These are phyloP conservation scores for Drosophila chauvacae DNA, from an alignment of 1,140 invertebrate genomes.

Conservation along the genomic window DNA sequence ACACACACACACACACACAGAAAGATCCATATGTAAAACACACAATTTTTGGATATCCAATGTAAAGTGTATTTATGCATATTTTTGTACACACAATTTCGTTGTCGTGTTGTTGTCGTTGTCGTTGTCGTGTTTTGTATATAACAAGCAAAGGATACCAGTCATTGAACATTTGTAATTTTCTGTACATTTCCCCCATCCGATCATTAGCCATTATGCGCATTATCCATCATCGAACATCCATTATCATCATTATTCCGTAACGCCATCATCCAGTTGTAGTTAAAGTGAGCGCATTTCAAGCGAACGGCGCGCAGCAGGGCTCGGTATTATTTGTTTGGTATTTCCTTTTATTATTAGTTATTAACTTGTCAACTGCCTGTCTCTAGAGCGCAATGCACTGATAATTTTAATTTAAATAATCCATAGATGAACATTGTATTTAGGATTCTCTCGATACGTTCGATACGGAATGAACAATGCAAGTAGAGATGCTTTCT, in stretches of 20 bases:
- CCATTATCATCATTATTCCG: background rate
- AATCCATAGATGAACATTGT: slow-evolving; percentile 53
- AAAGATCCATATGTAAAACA: slow-evolving; percentile 39
- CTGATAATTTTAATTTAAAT: slow-evolving; percentile 81
- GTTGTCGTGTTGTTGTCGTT: slow-evolving; percentile 38
- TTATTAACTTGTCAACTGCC: slow-evolving; percentile 71
- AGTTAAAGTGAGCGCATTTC: slow-evolving; percentile 62
- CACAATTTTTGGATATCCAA: slow-evolving; percentile 45
- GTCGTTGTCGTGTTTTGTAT: slow-evolving; percentile 61
- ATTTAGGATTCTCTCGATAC: slow-evolving; percentile 64
- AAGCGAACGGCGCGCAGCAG: slow-evolving; percentile 45
- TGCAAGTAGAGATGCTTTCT: slow-evolving; percentile 63
- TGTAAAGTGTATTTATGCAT: slow-evolving; percentile 57
- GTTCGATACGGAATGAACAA: slow-evolving; percentile 51
- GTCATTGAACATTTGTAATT: slow-evolving; percentile 58
- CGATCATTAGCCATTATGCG: background rate
- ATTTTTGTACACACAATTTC: slow-evolving; percentile 35
- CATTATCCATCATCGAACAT: slow-evolving; percentile 7
- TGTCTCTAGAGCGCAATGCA: slow-evolving; percentile 80
- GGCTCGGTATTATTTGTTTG: slow-evolving; percentile 60
- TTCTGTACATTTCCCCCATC: slow-evolving; percentile 55
- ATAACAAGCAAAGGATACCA: slow-evolving; percentile 54
- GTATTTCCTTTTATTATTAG: slow-evolving; percentile 49
- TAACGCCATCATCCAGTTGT: slow-evolving; percentile 21
- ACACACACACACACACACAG: slow-evolving; percentile 21